These are phyloP conservation scores for Synergus gifuensis DNA, from an alignment of 2,888 invertebrate genomes.

Conservation along the genomic window DNA sequence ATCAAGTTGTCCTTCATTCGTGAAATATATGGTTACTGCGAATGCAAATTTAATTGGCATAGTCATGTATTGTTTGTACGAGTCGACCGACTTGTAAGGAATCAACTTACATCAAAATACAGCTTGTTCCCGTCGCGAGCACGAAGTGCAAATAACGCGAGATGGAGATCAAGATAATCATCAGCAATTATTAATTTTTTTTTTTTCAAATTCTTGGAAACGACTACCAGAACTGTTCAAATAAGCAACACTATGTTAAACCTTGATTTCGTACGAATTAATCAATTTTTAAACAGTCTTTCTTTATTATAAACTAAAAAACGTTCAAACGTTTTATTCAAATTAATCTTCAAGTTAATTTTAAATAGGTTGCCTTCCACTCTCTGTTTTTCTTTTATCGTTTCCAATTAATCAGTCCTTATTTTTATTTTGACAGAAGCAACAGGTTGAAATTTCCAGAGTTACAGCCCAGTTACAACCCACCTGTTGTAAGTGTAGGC, in stretches of 20 bases:
- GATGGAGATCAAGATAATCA: slow-evolving; percentile 18
- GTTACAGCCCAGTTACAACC: slow-evolving; percentile 45
- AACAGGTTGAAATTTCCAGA: slow-evolving; percentile 63
- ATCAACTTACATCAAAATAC: slow-evolving; percentile 36
- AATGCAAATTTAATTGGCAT: slow-evolving; percentile 38
- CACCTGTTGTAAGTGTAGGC: slow-evolving; percentile 65
- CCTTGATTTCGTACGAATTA: background rate
- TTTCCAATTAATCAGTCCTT: background rate
- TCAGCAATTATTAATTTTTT: slow-evolving; percentile 18
- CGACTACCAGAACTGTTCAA: background rate
- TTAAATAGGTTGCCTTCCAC: background rate
- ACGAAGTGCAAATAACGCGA: slow-evolving; percentile 37
- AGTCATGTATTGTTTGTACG: slow-evolving; percentile 38
- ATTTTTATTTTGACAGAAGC: slow-evolving; percentile 52
- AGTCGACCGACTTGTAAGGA: slow-evolving; percentile 32
- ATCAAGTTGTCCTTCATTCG: slow-evolving; percentile 35
- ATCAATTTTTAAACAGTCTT: background rate
- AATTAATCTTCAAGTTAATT: background rate
- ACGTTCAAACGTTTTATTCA: too few species aligned
- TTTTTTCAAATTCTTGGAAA: background rate
- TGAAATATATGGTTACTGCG: slow-evolving; percentile 33
- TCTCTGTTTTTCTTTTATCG: background rate
- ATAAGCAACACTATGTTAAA: background rate
- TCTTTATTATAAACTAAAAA: slow-evolving; percentile 4
- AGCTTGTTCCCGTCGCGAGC: slow-evolving; percentile 30